Percentiles rank a stretch among this genome's conserved stretches.
phyloP scores from a whole-genome alignment of 2,888 invertebrate species.

The Himalopsyche kuldschensis region DNA sequence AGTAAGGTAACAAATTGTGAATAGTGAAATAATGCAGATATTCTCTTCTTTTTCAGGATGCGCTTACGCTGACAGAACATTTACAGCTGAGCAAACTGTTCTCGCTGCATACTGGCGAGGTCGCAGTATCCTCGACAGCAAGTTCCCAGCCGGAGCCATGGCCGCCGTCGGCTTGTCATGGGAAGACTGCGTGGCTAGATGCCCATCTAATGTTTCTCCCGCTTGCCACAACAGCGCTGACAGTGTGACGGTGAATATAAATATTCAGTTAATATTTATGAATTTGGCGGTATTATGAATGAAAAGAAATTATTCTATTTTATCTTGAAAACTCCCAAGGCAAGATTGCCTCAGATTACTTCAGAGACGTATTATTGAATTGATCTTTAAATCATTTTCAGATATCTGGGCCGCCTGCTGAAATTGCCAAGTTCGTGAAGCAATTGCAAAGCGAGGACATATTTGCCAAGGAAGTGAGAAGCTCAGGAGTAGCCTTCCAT shows the following conservation, averaged over 20 bases:
- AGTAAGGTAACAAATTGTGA: too few species aligned
- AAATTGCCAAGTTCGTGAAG: slow-evolving; percentile 70
- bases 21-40: too few species aligned
- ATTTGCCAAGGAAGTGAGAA: slow-evolving; percentile 84
- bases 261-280: neutral
- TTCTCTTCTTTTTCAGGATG: slow-evolving; percentile 66
- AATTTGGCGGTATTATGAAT: too few species aligned
- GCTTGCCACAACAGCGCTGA: slow-evolving; percentile 96
- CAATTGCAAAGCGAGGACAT: slow-evolving; percentile 72
- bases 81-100: slow-evolving; percentile 92
- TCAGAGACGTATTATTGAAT: neutral
- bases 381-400: slow-evolving; percentile 33
- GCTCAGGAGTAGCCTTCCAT: slow-evolving; percentile 92
- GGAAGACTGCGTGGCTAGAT: slow-evolving; percentile 74
- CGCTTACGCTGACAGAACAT: slow-evolving; percentile 94
- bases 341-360: neutral
- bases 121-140: slow-evolving; percentile 76
- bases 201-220: slow-evolving; percentile 78
- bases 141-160: slow-evolving; percentile 79
- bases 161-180: slow-evolving; percentile 90
- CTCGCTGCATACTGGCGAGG: slow-evolving; percentile 94
- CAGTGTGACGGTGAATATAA: slow-evolving; percentile 72
- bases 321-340: neutral
- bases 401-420: slow-evolving; percentile 82
- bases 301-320: too few species aligned